Evolutionary conservation across 2,113 vertebrate genomes (phyloP).

Genomic region (Oncorhynchus tshawytscha): DNA sequence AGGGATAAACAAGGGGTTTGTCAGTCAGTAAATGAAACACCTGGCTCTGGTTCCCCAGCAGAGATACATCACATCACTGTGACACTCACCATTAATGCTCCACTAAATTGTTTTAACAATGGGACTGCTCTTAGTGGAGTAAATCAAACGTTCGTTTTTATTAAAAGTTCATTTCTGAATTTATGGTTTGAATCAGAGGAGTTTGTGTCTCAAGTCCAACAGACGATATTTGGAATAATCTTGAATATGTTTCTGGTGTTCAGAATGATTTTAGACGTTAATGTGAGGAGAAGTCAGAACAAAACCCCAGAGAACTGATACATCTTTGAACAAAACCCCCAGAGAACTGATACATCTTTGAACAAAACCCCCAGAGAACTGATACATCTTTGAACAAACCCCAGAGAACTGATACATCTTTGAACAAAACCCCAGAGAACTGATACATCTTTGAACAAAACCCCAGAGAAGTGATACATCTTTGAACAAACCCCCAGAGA

Average conservation of each 20-base stretch:
- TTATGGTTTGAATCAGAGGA: conserved; percentile 56
- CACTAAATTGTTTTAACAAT: conserved; percentile 68
- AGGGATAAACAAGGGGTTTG: conserved; percentile 67
- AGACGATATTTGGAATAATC: conserved; percentile 49
- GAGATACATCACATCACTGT: conserved; percentile 59
- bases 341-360: too few species aligned
- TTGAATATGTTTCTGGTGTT: conserved; percentile 23
- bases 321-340: too few species aligned
- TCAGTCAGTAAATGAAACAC: conserved; percentile 74
- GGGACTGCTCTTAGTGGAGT: conserved; percentile 55
- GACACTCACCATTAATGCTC: conserved; percentile 66
- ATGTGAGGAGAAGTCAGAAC: conserved; percentile 56
- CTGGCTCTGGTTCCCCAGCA: conserved; percentile 65
- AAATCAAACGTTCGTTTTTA: conserved; percentile 64
- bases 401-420: too few species aligned
- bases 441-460: too few species aligned
- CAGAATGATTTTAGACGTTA: conserved; percentile 43
- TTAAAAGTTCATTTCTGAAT: conserved; percentile 62
- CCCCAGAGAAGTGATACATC: too few species aligned
- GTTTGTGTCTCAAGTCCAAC: conserved; percentile 24
- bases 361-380: too few species aligned
- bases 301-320: conserved; percentile 1
- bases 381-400: too few species aligned
- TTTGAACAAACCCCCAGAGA: too few species aligned
- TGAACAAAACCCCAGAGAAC: too few species aligned